Base-by-base conservation (phyloP, 2,888 invertebrate genomes). In the Agonopterix arenella region DNA sequence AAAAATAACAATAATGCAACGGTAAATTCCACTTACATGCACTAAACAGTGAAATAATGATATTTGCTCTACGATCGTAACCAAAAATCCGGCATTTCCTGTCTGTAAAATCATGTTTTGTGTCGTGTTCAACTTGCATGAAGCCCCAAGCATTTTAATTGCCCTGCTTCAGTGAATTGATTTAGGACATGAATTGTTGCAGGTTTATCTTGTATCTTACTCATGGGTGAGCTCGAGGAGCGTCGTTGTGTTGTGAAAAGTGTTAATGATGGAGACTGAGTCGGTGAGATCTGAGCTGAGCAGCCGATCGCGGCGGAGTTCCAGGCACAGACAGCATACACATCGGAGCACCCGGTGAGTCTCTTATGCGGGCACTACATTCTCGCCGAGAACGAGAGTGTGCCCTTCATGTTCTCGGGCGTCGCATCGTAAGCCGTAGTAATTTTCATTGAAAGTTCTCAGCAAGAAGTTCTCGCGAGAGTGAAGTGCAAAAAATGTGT, bases 231-330 rank as follows among this genome's bases (percentile, higher is more conserved):
- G 64, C 53, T 51, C 60, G 55, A 57, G 58, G 66, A 60, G 56
- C 53, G 56, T 54, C 51, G 57, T 59, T 46, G 53, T 61, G 47
- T 53, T 60, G 52, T 57, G 62, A 65, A 61, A 62, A 57, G 56
- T 52, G 66, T 56, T 51, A 64, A 80, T 88, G 80, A 97, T 97
- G 96, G 97, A 97, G 91, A 96, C 96, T 69, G 97, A 97, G 90
- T 97, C 97, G 67, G 94, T 97, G 69, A 94, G 97, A 76, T 97
- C 97, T 50, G 97, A 97, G 88, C 92, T 96, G 73, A 97, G 97
- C 85, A 93, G 95, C 73, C 93, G 96, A 72, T 94, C 93, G 48
- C 90, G 93, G 77, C 91, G 93, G 55, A 93, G 93, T 60, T 91
- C 93, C 42, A 91, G 93, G 63, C 88, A 89, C 60, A 73, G 92